Evolutionary conservation across 1,140 invertebrate species (phyloP), one percentile per base, ranked within the genome.

Genomic region (Trachymyrmex cornetzi): DNA sequence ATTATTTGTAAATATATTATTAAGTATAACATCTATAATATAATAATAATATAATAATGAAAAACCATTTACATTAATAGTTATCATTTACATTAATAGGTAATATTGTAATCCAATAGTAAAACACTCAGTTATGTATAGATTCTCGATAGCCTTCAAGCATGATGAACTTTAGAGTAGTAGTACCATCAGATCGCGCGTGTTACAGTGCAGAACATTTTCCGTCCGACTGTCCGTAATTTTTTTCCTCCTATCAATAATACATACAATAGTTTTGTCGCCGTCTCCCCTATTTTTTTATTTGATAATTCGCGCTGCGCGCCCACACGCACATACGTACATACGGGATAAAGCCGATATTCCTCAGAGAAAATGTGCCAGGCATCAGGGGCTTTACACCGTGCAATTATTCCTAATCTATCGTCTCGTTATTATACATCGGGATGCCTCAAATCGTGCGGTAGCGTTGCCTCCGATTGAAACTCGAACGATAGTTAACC

Each of bases 1-100:
- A 92, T 93, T 93, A 93, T 93, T 94, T 94, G 93, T 94, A 94
- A 94, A 94, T 94, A 94, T 94, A 94, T 94, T 94, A 93, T 93
- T 90, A 91, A 93, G 92, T 94, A 81, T 81, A 94, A 94, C 93
- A 94, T 93, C 93, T 93, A 94, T 94, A 93, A 93, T 94, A 93
- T 94, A 93, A 92, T 94, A 93, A 94, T 94, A 93, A 93, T 94
- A 92, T 93, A 93, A 92, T 94, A 93, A 94, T 94, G 93, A 93
- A 94, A 94, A 94, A 94, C 91, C 93, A 94, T 94, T 90, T 92
- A 93, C 91, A 94, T 91, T 92, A 92, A 92, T 94, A 90, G 88
- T 90, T 93, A 91, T 93, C 92, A 91, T 92, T 88, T 69, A 69
- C 66, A 69, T 69, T 69, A 69, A 69, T 69, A 69, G 38, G 88